Evolutionary conservation across 1,140 invertebrate genomes (phyloP).

Genomic region (Neuroterus valhalla): DNA sequence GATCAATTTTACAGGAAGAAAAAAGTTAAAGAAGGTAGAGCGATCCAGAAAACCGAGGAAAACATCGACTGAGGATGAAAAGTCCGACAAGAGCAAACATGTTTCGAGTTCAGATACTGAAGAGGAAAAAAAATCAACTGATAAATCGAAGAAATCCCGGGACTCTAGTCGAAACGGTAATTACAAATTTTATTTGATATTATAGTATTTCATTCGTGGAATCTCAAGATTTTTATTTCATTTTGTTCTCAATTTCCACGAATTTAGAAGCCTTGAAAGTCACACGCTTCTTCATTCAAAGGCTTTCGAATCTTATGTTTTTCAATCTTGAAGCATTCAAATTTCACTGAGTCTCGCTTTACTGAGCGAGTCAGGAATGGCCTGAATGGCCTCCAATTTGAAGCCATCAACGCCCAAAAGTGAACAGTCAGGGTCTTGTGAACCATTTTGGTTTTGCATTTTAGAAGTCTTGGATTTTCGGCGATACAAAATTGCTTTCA

Average conservation of each 20-base stretch:
- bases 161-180: slow-evolving; percentile 63
- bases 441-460: too few species aligned
- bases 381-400: too few species aligned
- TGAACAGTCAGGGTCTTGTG: too few species aligned
- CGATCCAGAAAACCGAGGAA: slow-evolving; percentile 66
- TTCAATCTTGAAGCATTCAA: neutral
- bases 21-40: slow-evolving; percentile 69
- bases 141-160: slow-evolving; percentile 65
- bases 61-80: slow-evolving; percentile 68
- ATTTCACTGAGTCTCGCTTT: too few species aligned
- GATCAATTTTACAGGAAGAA: slow-evolving; percentile 61
- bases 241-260: neutral
- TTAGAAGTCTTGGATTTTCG: too few species aligned
- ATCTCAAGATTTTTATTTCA: too few species aligned
- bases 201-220: too few species aligned
- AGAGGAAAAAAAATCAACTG: slow-evolving; percentile 64
- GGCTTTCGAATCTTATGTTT: too few species aligned
- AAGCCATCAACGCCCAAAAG: too few species aligned
- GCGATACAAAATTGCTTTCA: too few species aligned
- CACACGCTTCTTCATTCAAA: too few species aligned
- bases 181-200: neutral
- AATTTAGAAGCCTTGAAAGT: slow-evolving; percentile 14
- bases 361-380: too few species aligned
- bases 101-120: slow-evolving; percentile 70
- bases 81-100: slow-evolving; percentile 67